Base-by-base conservation (phyloP, 2,888 invertebrate species). In the Plagodis dolabraria region DNA sequence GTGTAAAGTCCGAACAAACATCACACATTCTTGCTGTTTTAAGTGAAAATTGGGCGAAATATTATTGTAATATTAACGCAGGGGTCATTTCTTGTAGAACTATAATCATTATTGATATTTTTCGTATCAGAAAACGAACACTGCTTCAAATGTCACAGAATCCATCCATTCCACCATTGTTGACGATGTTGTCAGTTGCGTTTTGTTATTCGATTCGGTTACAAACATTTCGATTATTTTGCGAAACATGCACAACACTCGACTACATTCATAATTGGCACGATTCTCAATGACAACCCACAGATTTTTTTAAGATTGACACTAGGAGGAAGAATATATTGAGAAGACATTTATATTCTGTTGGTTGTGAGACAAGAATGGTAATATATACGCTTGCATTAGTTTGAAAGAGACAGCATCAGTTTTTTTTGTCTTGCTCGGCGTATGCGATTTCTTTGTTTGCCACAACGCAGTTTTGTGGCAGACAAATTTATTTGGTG, bases 1-100 rank as follows among this genome's bases (percentile, higher is more conserved):
- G 96, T 92, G 97, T 95, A 94, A 98, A 97, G 93, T 98, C 98
- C 86, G 96, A 96, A 94, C 98, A 98, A 93, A 97, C 96, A 95
- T 98, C 98, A 95, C 98, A 98, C 97, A 92, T 92, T 88, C 85
- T 92, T 82, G 77, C 76, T 63, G 97, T 97, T 93, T 90, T 92
- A 77, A 63, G 72, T 82, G 65, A 79, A 82, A 75, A 76, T 73
- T 73, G 68, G 75, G 82, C 83, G 85, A 85, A 86, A 86, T 88
- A 89, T 87, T 89, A 85, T 80, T 82, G 80, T 75, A 86, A 86
- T 87, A 89, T 84, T 82, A 85, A 86, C 85, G 86, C 87, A 82
- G 79, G 67, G 79, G 71, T 71, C 80, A 81, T 79, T 83, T 81
- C 77, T 73, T 72, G 79, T 80, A 77, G 83, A 84, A 76, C 83